Percentiles rank a stretch among this genome's conserved stretches.
These are phyloP conservation scores for Dioctria linearis DNA, from an alignment of 2,888 invertebrate genomes.

Conservation along the genomic window DNA sequence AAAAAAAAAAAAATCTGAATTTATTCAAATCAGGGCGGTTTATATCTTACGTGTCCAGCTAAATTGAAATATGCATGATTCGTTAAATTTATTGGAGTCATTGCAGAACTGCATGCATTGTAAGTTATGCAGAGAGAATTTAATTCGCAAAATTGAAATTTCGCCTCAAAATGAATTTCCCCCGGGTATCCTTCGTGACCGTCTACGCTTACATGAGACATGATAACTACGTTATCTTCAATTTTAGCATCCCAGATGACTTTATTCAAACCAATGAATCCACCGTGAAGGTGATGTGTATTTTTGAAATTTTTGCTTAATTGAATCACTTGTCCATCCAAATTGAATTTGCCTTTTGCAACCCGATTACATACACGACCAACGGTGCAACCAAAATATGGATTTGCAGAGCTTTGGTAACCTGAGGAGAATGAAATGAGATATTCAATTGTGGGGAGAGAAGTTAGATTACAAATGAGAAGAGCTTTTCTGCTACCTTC, in stretches of 20 bases:
- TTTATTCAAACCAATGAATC: conserved; percentile 86
- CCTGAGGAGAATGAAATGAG: conserved; percentile 71
- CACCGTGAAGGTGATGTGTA: conserved; percentile 86
- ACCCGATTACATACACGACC: conserved; percentile 91
- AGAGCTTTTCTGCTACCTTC: conserved; percentile 74
- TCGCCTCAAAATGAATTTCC: conserved; percentile 79
- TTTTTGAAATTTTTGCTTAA: conserved; percentile 82
- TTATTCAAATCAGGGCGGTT: not conserved
- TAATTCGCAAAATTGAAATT: conserved; percentile 80
- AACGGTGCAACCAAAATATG: conserved; percentile 90
- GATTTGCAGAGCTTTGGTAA: conserved; percentile 78
- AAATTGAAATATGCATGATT: conserved; percentile 94
- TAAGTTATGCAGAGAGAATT: conserved; percentile 84
- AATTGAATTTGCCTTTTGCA: conserved; percentile 78
- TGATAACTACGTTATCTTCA: conserved; percentile 73
- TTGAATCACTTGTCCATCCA: conserved; percentile 79
- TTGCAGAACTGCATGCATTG: conserved; percentile 81
- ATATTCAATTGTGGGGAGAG: not conserved
- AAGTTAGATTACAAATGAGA: not conserved
- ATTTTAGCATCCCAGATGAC: conserved; percentile 76
- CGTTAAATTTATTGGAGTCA: conserved; percentile 89
- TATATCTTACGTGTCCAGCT: conserved; percentile 79
- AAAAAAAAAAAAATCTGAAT: too few relatives aligned
- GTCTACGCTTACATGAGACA: conserved; percentile 84
- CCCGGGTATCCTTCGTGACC: conserved; percentile 94